Base-by-base conservation (phyloP, 1,140 invertebrate species). In the Adelges cooleyi region DNA sequence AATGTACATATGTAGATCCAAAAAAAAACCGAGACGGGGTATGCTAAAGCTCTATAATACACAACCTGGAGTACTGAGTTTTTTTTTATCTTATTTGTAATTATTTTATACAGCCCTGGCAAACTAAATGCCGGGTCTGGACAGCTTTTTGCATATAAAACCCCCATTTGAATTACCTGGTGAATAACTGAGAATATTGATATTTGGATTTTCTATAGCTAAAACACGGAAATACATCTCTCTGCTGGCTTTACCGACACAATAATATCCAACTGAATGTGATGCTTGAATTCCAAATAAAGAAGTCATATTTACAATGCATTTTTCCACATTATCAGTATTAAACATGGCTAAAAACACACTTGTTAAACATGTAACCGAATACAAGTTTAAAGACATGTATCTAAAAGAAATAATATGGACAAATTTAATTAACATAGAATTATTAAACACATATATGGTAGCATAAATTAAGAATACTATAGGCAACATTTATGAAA, bases 191-290 rank as follows among this genome's bases (percentile, higher is more conserved):
- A 98, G 74, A 10, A 96, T 85, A 65, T 83, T 77, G 0, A 92
- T 76, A 22, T 82, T 72, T 15, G 83, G 81, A 69, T 88, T 82
- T 78, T 98, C 95, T 27, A 81, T 75, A 9, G 91, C 90, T 49
- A 98, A 77, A 5, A 79, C 77, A 72, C 83, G 84, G 71, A 97
- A 94, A 73, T 86, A 92, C 83, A 95, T 90, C 71, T 96, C 90
- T 53, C 93, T 77, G n/a, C 89, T 86, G 15, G 94, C 90, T 80
- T 92, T 94, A 50, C 87, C 90, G 67, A 84, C 79, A 71, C 90
- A 88, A 75, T 97, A 94, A 72, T 89, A 82, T 8, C 82, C 80
- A 78, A 89, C 77, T 5, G 84, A 85, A 70, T 84, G 81, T 71
- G 86, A 84, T 0, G 92, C 85, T 71, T 87, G 75, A 13, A 92